Evolutionary conservation across 2,113 vertebrate genomes (phyloP).

Genomic region (Carassius auratus): DNA sequence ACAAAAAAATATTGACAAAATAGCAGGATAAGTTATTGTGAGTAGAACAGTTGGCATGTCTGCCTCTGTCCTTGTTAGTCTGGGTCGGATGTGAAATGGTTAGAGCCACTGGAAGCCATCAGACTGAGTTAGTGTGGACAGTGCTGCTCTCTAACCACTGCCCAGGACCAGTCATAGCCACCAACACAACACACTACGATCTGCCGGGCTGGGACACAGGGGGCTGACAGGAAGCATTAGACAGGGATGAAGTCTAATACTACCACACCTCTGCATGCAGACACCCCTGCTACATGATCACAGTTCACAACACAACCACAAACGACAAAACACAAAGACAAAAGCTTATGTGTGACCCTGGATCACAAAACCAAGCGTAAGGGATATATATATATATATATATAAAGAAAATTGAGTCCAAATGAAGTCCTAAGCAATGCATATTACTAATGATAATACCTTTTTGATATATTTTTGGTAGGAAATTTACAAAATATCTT

Average conservation of each 20-base stretch:
- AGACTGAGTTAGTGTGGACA: conserved; percentile 69
- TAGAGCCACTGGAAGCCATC: conserved; percentile 76
- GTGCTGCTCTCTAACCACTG: conserved; percentile 43
- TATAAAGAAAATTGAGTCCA: no score
- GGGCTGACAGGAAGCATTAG: conserved; percentile 76
- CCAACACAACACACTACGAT: conserved; percentile 67
- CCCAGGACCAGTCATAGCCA: conserved; percentile 67
- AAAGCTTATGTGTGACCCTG: no score
- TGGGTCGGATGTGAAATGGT: conserved; percentile 55
- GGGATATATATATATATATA: no score
- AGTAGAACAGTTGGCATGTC: conserved; percentile 14
- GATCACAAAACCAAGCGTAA: no score
- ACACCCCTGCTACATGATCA: background rate
- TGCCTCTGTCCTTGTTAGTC: conserved; percentile 28
- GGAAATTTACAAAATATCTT: no score
- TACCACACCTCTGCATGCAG: conserved; percentile 52
- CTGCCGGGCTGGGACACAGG: conserved; percentile 65
- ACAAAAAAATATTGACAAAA: background rate
- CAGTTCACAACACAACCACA: conserved; percentile 5
- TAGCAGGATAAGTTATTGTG: background rate
- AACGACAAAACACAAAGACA: background rate
- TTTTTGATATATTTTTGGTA: no score
- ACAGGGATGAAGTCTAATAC: conserved; percentile 60
- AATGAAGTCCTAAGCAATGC: no score
- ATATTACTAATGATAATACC: no score